Conservation (phyloP, 1,140 invertebrate genomes). For the Spodoptera litura region DNA sequence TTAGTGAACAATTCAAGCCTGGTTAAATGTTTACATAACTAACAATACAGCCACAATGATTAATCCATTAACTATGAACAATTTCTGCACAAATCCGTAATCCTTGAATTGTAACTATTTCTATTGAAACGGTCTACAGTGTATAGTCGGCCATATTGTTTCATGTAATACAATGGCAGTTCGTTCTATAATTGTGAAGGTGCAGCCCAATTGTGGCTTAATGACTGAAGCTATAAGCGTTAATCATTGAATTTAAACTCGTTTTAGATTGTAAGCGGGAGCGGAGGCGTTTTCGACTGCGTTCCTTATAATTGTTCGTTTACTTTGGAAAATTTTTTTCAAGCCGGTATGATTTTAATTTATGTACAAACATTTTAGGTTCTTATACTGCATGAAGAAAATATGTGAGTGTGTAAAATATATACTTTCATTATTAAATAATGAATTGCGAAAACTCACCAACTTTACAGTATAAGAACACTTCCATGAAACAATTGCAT, state of each 20-base stretch:
- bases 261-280: slow-evolving; percentile 47
- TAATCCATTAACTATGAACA: slow-evolving; percentile 24
- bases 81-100: slow-evolving; percentile 16
- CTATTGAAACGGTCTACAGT: slow-evolving; percentile 33
- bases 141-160: slow-evolving; percentile 25
- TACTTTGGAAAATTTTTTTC: background rate
- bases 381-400: too few species aligned
- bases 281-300: background rate
- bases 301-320: background rate
- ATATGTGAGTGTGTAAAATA: too few species aligned
- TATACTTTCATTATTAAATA: too few species aligned
- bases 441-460: too few species aligned
- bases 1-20: too few species aligned
- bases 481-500: too few species aligned
- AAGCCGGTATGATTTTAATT: too few species aligned
- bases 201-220: slow-evolving; percentile 69
- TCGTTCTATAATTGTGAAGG: slow-evolving; percentile 54
- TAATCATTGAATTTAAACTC: slow-evolving; percentile 64
- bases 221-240: slow-evolving; percentile 69
- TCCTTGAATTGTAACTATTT: slow-evolving; percentile 37
- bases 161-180: slow-evolving; percentile 54
- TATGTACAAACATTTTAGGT: too few species aligned
- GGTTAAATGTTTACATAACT: too few species aligned
- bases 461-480: too few species aligned
- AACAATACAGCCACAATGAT: slow-evolving; percentile 9